Evolutionary conservation across 92 coral and sea anemone species (phyloP).

Genomic region (Metridium senile): DNA sequence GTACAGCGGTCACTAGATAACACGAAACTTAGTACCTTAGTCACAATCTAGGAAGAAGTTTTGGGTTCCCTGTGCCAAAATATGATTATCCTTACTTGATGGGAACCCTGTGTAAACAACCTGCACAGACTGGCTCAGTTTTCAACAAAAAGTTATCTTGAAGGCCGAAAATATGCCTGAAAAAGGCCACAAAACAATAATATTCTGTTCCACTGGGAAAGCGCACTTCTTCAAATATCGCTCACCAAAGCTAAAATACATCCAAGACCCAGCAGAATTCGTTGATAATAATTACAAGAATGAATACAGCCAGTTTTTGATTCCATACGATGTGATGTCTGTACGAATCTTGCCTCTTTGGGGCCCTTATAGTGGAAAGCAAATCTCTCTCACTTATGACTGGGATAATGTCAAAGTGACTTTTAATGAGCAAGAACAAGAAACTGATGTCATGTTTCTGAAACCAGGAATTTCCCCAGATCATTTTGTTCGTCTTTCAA

Average conservation of each 20-base stretch:
- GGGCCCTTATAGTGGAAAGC: conserved; percentile 54
- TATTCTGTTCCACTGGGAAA: conserved; percentile 46
- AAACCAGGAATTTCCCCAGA: conserved; percentile 73
- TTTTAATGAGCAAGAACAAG: conserved; percentile 31
- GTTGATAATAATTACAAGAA: conserved; percentile 57
- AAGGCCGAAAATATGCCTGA: conserved; percentile 14
- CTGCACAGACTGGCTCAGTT: no score
- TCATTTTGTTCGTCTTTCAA: conserved; percentile 33
- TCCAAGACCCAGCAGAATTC: conserved; percentile 64
- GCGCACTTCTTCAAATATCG: conserved; percentile 39
- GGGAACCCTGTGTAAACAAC: no score
- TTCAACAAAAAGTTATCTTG: not conserved
- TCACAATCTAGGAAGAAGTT: no score
- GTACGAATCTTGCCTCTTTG: conserved; percentile 40
- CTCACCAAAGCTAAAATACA: conserved; percentile 53
- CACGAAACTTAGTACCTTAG: no score
- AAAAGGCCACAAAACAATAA: conserved; percentile 25
- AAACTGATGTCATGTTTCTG: conserved; percentile 57
- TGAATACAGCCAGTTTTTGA: conserved; percentile 55
- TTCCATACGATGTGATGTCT: conserved; percentile 39
- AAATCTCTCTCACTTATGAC: conserved; percentile 39
- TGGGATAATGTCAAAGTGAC: conserved; percentile 53
- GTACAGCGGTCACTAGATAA: no score
- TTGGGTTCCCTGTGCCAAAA: no score
- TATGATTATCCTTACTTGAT: no score